Base-by-base conservation (phyloP, 2,113 vertebrate species). In the Seriola aureovittata region DNA sequence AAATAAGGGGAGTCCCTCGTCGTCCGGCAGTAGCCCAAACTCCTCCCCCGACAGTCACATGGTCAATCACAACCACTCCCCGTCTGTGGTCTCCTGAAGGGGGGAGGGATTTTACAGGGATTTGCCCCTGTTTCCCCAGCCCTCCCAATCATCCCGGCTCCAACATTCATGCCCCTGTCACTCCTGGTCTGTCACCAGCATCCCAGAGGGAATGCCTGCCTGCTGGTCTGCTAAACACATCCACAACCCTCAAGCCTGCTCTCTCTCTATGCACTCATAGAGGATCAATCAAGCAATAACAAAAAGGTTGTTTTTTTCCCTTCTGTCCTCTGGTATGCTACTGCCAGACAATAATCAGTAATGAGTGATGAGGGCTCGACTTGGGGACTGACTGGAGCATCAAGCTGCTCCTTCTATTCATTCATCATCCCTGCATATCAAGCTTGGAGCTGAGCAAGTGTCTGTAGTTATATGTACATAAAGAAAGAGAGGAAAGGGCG, bases 61-160 rank as follows among this genome's bases (percentile, higher is more conserved):
- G 97, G 95, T 98, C 95, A 97, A 93, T 93, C 98, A 98, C 91
- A 97, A 95, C 89, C 98, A 98, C 95, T 98, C 98, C 44, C 98
- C 98, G 17, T 99, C 98, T 0, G 96, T 99, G 19, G 96, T 96
- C 57, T 99, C 98, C 44, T 99, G 97, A 99, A 93, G 89, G 87
- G 55, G 86, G 40, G 40, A 21, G 87, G 66, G 1, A 52, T 32
- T 75, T 34, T 46, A 70, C 69, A 78, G 74, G 70, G 55, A 17
- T 29, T 58, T 3, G 5, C n/a, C 42, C 54, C 68, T 21, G 4
- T 54, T 4, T 59, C 36, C 71, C 62, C 11, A 1, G 12, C 74
- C 63, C 52, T 21, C 67, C 36, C 64, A 32, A 71, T 71, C 80
- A 74, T 52, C 80, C 66, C 55, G 2, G 72, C 82, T 87, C 78